Percentiles rank a stretch among this genome's conserved stretches.
Conservation (phyloP, 2,797 vertebrate genomes). For the Sebastes vulpes region DNA sequence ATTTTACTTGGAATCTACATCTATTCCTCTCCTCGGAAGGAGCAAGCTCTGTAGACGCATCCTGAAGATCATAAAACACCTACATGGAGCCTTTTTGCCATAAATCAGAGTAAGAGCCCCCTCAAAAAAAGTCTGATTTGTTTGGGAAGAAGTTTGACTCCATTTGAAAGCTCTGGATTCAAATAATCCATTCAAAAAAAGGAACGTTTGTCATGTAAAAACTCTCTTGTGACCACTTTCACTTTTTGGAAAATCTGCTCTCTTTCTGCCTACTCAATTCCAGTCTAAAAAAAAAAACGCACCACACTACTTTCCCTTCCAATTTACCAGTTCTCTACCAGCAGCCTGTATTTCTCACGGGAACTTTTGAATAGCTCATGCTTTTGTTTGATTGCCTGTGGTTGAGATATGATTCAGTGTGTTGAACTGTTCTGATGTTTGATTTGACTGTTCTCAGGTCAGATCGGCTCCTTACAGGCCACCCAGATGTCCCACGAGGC, state of each 20-base stretch:
- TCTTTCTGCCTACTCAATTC: neutral
- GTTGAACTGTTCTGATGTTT: neutral
- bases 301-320: neutral
- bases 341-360: neutral
- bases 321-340: neutral
- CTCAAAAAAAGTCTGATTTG: too few species aligned
- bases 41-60: too few species aligned
- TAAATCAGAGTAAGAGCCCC: too few species aligned
- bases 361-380: neutral
- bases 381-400: neutral
- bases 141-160: too few species aligned
- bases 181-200: too few species aligned
- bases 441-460: constrained; percentile 85
- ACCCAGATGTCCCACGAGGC: constrained; percentile 97
- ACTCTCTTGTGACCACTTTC: too few species aligned
- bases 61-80: too few species aligned
- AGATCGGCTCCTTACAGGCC: constrained; percentile 97
- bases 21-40: too few species aligned
- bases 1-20: too few species aligned
- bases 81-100: too few species aligned
- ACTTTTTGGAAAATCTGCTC: neutral
- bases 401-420: neutral
- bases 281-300: neutral
- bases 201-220: too few species aligned
- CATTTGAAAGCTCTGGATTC: too few species aligned